Conservation (phyloP, 2,888 invertebrate species). For the Brachyptera risi region DNA sequence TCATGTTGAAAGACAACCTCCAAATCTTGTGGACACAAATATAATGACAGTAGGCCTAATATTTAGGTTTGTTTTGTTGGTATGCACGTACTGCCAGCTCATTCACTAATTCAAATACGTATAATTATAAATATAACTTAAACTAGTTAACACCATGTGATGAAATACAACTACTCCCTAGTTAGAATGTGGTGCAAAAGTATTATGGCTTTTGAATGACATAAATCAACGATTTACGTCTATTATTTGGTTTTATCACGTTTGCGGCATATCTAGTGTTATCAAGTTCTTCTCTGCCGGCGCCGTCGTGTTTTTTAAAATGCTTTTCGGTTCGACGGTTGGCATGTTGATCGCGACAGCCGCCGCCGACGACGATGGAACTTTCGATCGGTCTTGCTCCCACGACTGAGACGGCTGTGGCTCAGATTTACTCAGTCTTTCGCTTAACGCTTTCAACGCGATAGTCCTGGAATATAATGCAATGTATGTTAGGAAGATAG, state of each 20-base stretch:
- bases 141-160: no score
- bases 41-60: no score
- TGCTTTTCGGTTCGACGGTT: neutral
- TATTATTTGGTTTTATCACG: neutral
- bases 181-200: no score
- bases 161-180: no score
- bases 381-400: neutral
- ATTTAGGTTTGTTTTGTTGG: no score
- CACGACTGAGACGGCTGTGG: neutral
- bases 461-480: constrained; percentile 46
- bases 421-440: constrained; percentile 55
- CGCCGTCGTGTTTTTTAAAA: neutral
- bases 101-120: no score
- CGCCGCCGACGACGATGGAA: neutral
- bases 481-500: neutral
- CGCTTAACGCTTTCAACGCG: constrained; percentile 89
- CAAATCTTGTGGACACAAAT: no score
- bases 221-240: no score
- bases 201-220: no score
- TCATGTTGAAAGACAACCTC: no score
- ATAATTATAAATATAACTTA: no score
- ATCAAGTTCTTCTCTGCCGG: neutral
- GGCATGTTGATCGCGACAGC: neutral
- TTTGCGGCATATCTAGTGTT: constrained; percentile 3
- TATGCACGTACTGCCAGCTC: no score